Evolutionary conservation across 2,888 invertebrate species (phyloP).

Genomic region (Mesochorus sp.): DNA sequence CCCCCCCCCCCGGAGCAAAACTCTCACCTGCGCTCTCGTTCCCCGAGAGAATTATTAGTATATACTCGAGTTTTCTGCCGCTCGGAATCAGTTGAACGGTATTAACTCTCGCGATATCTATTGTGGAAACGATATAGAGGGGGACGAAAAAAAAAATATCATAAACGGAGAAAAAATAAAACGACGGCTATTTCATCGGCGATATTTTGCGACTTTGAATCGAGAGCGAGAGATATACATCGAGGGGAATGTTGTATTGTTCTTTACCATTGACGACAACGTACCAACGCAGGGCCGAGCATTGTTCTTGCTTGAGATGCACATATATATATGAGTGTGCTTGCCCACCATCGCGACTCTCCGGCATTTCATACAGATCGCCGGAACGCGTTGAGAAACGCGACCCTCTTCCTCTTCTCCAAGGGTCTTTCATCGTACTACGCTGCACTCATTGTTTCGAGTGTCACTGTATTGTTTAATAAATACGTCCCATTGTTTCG

Average conservation of each 20-base stretch:
- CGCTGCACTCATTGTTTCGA: constrained; percentile 73
- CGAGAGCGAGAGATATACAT: constrained; percentile 73
- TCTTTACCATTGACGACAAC: constrained; percentile 34
- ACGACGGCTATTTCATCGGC: constrained; percentile 74
- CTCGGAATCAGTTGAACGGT: too few relatives aligned
- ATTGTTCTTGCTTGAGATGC: constrained; percentile 51
- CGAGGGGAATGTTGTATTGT: constrained; percentile 54
- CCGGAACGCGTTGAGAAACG: constrained; percentile 51
- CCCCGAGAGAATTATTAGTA: too few relatives aligned
- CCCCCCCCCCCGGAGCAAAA: too few relatives aligned
- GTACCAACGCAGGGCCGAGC: constrained; percentile 35
- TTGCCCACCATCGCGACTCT: too few relatives aligned
- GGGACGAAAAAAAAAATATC: background rate
- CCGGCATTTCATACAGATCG: constrained; percentile 43
- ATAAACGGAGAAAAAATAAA: constrained; percentile 39
- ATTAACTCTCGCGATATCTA: constrained; percentile 1
- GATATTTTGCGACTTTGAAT: constrained; percentile 74
- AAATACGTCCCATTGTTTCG: constrained; percentile 74
- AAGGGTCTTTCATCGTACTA: constrained; percentile 62
- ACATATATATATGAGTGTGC: too few relatives aligned
- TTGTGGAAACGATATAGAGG: too few relatives aligned
- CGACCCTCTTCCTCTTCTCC: constrained; percentile 11
- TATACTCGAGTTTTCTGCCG: too few relatives aligned
- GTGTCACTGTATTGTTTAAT: constrained; percentile 74
- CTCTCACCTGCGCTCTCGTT: too few relatives aligned